Evolutionary conservation across 2,888 invertebrate species (phyloP), one percentile per base, ranked within the genome.

Genomic region (Gandaritis pyraliata): DNA sequence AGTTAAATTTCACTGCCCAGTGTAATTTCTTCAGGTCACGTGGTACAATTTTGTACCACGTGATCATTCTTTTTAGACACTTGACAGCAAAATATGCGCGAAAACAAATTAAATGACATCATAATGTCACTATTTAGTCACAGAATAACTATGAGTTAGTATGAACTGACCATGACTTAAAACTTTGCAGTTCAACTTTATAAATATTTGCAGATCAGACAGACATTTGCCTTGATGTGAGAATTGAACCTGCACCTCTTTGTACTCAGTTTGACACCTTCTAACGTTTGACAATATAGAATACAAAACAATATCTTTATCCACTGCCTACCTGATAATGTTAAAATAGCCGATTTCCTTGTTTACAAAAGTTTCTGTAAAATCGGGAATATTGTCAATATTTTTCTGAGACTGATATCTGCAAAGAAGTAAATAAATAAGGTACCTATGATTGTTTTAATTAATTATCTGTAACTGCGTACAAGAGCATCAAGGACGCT

Each of bases 361-460:
- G 60, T 62, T 67, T 64, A 67, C 61, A 45, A 58, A 60, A 55
- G 43, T 59, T 36, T 47, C 51, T 36, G 7, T 18, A 23, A 55
- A 57, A 50, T 41, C 51, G 38, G 29, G 23, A 30, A 30, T 23
- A 38, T 15, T 36, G 58, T 62, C 57, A 59, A 62, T 64, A 58
- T 64, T 62, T 59, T 59, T 62, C 61, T 52, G 30, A 45, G 41
- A 39, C 23, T 29, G 38, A 13, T 53, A 57, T 11, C 33, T 61
- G 16, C 16, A 16, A 10, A 43, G 16, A 16, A 16, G 11, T 43
- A 16, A 43, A 43, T 16, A 43, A 43, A 43, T 16, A 16, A 11
- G 1, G 5, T 33, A 11, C 10, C 10, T 16, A 23, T 5, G 41
- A 15, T 41, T 41, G 4, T 13, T 16, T 41, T 43, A 43, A 43